Evolutionary conservation across 2,888 invertebrate species (phyloP).

Genomic region (Matsumyia berberina): DNA sequence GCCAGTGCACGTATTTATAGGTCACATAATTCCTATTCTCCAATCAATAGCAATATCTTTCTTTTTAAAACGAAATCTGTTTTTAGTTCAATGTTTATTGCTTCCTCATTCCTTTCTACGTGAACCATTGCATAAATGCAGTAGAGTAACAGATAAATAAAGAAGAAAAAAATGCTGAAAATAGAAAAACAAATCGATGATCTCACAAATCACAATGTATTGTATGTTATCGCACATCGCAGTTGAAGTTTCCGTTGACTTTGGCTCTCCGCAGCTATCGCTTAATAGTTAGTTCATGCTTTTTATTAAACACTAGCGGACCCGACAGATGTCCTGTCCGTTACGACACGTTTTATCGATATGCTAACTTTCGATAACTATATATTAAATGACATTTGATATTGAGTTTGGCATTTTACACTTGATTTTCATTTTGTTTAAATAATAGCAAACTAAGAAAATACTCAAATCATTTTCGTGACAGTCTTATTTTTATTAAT

Average conservation of each 20-base stretch:
- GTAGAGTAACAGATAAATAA: conserved; percentile 8
- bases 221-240: not conserved
- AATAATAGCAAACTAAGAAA: too few species aligned
- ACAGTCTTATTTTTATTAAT: too few species aligned
- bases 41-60: conserved; percentile 6
- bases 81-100: conserved; percentile 54
- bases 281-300: not conserved
- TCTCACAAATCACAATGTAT: too few species aligned
- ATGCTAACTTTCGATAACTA: too few species aligned
- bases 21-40: not conserved
- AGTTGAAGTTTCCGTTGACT: conserved; percentile 28
- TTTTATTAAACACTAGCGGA: too few species aligned
- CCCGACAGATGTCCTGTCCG: too few species aligned
- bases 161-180: conserved; percentile 18
- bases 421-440: too few species aligned
- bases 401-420: too few species aligned
- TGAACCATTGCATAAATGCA: conserved; percentile 42
- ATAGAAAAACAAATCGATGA: conserved; percentile 61
- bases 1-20: conserved; percentile 24
- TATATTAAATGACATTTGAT: too few species aligned
- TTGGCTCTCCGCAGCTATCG: conserved; percentile 7
- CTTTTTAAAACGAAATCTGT: conserved; percentile 22
- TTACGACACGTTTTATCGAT: too few species aligned
- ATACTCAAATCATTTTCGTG: too few species aligned
- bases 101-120: conserved; percentile 9